Percentiles rank a stretch among this genome's conserved stretches.
Evolutionary conservation across 2,113 vertebrate genomes (phyloP).

Genomic region (Myanophis thanlyinensis): DNA sequence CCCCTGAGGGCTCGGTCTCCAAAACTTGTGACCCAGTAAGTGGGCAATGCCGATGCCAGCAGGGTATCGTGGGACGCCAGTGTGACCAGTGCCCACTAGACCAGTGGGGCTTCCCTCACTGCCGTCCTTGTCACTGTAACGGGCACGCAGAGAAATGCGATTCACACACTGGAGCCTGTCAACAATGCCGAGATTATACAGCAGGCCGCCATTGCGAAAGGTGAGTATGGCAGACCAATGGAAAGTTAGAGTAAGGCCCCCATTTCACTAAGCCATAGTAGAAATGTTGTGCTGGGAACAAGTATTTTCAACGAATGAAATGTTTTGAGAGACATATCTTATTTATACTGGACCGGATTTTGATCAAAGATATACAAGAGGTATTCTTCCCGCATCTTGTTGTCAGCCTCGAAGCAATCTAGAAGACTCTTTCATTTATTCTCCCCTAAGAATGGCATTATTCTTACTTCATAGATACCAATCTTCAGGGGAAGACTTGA

Average conservation of each 20-base stretch:
- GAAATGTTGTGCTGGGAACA: neutral
- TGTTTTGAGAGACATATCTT: neutral
- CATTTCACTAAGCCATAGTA: neutral
- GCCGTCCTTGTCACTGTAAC: constrained; percentile 78
- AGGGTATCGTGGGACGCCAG: constrained; percentile 63
- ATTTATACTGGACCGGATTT: neutral
- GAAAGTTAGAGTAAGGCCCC: neutral
- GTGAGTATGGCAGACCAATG: constrained; percentile 47
- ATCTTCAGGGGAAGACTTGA: neutral
- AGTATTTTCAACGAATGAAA: neutral
- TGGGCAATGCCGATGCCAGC: constrained; percentile 79
- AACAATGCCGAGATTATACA: constrained; percentile 70
- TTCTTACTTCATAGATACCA: neutral
- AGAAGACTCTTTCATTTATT: neutral
- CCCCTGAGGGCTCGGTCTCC: constrained; percentile 72
- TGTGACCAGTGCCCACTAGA: constrained; percentile 74
- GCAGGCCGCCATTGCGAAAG: constrained; percentile 72
- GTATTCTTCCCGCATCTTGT: too few relatives aligned
- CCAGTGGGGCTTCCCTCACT: constrained; percentile 80
- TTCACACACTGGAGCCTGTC: constrained; percentile 66
- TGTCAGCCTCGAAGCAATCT: neutral
- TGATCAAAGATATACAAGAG: neutral
- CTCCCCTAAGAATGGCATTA: neutral
- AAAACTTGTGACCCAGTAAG: constrained; percentile 74
- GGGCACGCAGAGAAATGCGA: constrained; percentile 76